Base-by-base conservation (phyloP, 1,140 invertebrate genomes). In the Cyclina sinensis region DNA sequence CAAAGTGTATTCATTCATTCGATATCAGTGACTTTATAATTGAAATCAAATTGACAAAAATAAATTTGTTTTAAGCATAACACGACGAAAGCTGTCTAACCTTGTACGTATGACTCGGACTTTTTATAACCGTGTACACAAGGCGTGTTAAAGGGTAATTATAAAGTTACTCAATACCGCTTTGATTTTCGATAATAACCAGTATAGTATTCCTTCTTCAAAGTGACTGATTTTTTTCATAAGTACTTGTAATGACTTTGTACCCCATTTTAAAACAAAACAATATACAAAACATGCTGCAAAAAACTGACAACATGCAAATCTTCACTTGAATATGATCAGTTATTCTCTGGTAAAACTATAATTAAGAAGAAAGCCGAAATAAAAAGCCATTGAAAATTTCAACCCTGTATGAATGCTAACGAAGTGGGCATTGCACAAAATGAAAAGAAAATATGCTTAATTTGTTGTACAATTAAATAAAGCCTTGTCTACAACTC, bases 21-120 rank as follows among this genome's bases (percentile, higher is more conserved):
- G 18, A 65, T 65, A 65, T 65, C 24, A 65, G 30, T 65, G 30
- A 32, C 62, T 12, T 65, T 65, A 32, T 65, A 65, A 65, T 65
- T 65, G 30, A 65, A 65, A 65, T 30, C 32, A 30, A 65, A 65
- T 65, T 65, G 7, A 65, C n/a, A 30, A 18, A 35, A 65, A 32
- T 14, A 35, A 65, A 32, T 65, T 11, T 65, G 7, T n/a, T 30
- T 18, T 7, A 43, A 7, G 30, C n/a, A 18, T 65, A 65, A 30
- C 7, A 65, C 4, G 5, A 65, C 11, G n/a, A 14, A 65, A 3
- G 24, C 1, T 65, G 62, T 65, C 62, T 32, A 35, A 35, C 24
- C 5, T 65, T 65, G 24, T 65, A 7, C 3, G 11, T 30, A n/a
- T 9, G 7, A 12, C 30, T 30, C 7, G 4, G n/a, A 18, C 12